Base-by-base conservation (phyloP, 2,888 invertebrate species). In the Drosophila merina region DNA sequence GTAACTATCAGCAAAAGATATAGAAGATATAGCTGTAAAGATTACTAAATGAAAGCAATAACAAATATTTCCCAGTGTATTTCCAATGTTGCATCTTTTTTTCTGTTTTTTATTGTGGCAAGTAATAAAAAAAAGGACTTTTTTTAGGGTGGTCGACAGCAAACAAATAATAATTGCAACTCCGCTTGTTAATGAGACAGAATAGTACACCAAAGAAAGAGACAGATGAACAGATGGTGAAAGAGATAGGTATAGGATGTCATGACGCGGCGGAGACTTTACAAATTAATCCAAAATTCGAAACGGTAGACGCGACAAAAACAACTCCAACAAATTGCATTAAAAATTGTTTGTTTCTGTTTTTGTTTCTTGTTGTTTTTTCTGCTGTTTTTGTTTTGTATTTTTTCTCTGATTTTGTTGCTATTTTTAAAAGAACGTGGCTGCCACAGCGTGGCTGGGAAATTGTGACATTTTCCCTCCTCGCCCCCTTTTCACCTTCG, bases 251-350 rank as follows among this genome's bases (percentile, higher is more conserved):
- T 47, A 25, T 14, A 42, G 31, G 57, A 50, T 62, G 77, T 57
- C 70, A 68, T 59, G 64, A 40, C 25, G 31, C 40, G 62, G 66
- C 76, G 60, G 76, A 79, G 74, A 76, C 76, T 79, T 72, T 86
- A 83, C 88, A 84, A 84, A 84, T 84, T 84, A 84, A 84, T 88
- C 88, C 83, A 72, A 82, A 88, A 86, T 88, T 77, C 88, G 36
- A 74, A 85, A 82, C 79, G 83, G 83, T 85, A 79, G 86, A 77
- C 75, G 77, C 51, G 59, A 62, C 56, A 63, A 51, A 54, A 71
- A 72, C 52, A 71, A 72, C 52, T 63, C 66, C 59, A 77, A 44
- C 75, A 80, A 86, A 84, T 85, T 75, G 76, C 75, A 81, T 79
- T 74, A 76, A 82, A 76, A 79, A 20, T 86, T 76, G 76, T 81